phyloP scores from a whole-genome alignment of 2,888 invertebrate genomes.

The Rhaphigaster nebulosa region DNA sequence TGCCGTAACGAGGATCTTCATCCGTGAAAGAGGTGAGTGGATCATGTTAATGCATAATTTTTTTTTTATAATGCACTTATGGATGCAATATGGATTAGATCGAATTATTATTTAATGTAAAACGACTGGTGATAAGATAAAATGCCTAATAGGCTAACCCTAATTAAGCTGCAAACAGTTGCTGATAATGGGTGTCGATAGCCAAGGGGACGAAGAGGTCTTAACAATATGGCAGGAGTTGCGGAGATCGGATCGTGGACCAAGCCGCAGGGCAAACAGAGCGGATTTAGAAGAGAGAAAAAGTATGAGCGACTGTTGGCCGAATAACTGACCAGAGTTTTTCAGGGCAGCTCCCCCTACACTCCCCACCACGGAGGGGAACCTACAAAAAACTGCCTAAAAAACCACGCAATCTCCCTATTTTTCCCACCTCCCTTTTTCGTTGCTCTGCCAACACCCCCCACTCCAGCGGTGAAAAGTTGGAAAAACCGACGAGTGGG shows the following conservation, averaged over 20 bases:
- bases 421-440: slow-evolving; percentile 56
- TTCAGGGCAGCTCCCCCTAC: slow-evolving; percentile 44
- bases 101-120: neutral
- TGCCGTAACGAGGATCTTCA: neutral
- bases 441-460: slow-evolving; percentile 37
- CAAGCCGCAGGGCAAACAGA: neutral
- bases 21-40: neutral
- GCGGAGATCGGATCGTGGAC: neutral
- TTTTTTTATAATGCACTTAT: neutral
- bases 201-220: neutral
- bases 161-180: neutral
- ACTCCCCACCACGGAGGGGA: slow-evolving; percentile 26
- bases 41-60: neutral
- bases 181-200: neutral
- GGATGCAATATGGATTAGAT: neutral
- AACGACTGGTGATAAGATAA: neutral
- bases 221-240: slow-evolving; percentile 10
- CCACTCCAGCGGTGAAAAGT: slow-evolving; percentile 56
- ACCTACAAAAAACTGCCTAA: slow-evolving; percentile 46
- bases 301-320: slow-evolving; percentile 12
- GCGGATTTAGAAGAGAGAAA: slow-evolving; percentile 45
- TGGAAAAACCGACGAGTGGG: slow-evolving; percentile 54
- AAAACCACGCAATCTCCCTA: slow-evolving; percentile 53
- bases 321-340: slow-evolving; percentile 53
- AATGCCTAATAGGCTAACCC: neutral